Conservation (phyloP, 2,888 invertebrate species). For the Caradrina kadenii region DNA sequence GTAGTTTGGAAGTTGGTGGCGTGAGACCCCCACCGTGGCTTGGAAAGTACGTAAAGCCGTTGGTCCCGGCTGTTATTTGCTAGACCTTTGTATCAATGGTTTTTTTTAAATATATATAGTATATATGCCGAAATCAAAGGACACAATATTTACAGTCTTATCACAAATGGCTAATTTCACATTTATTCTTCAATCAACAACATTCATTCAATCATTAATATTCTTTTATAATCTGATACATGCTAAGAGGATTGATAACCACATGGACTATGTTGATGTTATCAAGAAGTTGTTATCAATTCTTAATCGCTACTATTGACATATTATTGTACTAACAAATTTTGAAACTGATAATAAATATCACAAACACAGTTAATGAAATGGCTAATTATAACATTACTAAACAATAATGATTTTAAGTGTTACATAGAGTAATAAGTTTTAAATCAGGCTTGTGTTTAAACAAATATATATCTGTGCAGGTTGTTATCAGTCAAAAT, state of each 20-base stretch:
- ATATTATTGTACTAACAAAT: slow-evolving; percentile 6
- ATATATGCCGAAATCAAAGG: neutral
- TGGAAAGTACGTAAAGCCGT: too few species aligned
- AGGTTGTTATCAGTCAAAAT: neutral
- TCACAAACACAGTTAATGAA: neutral
- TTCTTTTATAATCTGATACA: slow-evolving; percentile 10
- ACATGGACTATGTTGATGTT: slow-evolving; percentile 3
- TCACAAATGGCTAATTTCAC: too few species aligned
- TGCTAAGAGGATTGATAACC: slow-evolving; percentile 21
- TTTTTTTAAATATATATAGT: too few species aligned
- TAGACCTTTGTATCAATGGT: too few species aligned
- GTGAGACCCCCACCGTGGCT: too few species aligned
- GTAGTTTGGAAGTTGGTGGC: too few species aligned
- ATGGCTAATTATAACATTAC: neutral
- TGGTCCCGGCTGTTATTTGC: too few species aligned
- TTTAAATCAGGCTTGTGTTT: neutral
- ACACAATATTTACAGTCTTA: neutral
- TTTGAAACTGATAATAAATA: slow-evolving; percentile 7
- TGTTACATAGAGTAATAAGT: neutral
- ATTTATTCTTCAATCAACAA: too few species aligned
- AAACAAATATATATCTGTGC: neutral
- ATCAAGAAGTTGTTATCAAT: slow-evolving; percentile 30
- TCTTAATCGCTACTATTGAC: slow-evolving; percentile 28
- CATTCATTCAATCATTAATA: slow-evolving; percentile 34
- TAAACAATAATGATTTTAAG: neutral